Evolutionary conservation across 2,113 vertebrate genomes (phyloP).

Genomic region (Centrocercus urophasianus): DNA sequence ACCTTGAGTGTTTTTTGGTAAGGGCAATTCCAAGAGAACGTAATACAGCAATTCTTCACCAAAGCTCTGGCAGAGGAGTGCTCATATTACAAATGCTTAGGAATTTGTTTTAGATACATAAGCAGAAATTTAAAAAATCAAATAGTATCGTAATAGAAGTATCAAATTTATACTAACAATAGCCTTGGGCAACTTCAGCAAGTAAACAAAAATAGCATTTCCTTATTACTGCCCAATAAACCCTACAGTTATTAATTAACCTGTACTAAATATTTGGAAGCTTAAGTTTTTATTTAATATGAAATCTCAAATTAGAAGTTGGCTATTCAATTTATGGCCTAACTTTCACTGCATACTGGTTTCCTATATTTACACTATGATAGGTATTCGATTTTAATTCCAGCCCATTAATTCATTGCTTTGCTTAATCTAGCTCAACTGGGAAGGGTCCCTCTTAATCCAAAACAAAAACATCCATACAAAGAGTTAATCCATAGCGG

Average conservation of each 20-base stretch:
- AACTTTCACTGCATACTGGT: background rate
- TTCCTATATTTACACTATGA: background rate
- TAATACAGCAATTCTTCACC: background rate
- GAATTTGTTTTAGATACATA: background rate
- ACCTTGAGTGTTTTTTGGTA: background rate
- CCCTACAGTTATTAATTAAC: background rate
- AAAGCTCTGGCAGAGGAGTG: background rate
- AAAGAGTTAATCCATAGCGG: background rate
- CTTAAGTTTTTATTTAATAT: background rate
- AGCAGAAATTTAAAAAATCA: background rate
- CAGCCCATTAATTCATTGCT: background rate
- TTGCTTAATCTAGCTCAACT: background rate
- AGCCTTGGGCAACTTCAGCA: background rate
- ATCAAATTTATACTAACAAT: background rate
- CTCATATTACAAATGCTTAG: background rate
- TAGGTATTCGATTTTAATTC: background rate
- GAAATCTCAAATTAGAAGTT: background rate
- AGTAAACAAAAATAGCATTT: background rate
- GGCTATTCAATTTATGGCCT: background rate
- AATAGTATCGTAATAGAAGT: accelerated
- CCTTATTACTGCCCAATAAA: background rate
- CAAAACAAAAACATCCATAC: background rate
- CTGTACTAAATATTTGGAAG: background rate
- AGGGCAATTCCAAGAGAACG: background rate
- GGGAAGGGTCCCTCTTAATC: background rate